These are phyloP conservation scores for Oxygymnocypris stewartii DNA, from an alignment of 2,113 vertebrate species.

Conservation along the genomic window DNA sequence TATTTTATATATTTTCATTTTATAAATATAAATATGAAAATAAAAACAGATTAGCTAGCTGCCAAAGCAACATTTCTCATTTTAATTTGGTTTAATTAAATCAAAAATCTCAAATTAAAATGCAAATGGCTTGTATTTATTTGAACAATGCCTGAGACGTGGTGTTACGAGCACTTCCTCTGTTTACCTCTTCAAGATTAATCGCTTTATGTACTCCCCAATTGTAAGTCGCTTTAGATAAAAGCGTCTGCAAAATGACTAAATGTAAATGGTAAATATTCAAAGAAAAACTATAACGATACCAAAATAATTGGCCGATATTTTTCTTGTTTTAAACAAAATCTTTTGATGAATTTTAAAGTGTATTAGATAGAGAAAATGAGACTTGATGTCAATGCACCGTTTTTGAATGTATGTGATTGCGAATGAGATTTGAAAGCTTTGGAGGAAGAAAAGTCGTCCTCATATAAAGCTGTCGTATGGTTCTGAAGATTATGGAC, in stretches of 20 bases:
- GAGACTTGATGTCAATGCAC: neutral
- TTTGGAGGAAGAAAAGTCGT: neutral
- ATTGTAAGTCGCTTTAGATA: too few species aligned
- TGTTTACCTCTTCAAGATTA: too few species aligned
- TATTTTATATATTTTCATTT: neutral
- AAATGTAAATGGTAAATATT: too few species aligned
- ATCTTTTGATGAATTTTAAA: neutral
- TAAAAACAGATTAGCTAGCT: neutral
- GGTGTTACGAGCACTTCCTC: too few species aligned
- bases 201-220: too few species aligned
- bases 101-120: too few species aligned
- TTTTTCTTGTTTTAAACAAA: neutral
- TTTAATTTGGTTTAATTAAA: too few species aligned
- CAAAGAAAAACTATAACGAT: too few species aligned
- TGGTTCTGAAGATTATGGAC: neutral
- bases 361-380: too few species aligned
- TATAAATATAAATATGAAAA: neutral
- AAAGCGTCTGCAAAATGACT: too few species aligned
- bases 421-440: neutral
- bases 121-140: too few species aligned
- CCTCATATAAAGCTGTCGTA: neutral
- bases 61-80: neutral
- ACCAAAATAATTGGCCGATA: neutral
- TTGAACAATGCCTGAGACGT: too few species aligned
- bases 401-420: neutral